Percentiles rank a stretch among this genome's conserved stretches.
These are phyloP conservation scores for Pemphigus obesinymphae DNA, from an alignment of 1,140 invertebrate species.

Conservation along the genomic window DNA sequence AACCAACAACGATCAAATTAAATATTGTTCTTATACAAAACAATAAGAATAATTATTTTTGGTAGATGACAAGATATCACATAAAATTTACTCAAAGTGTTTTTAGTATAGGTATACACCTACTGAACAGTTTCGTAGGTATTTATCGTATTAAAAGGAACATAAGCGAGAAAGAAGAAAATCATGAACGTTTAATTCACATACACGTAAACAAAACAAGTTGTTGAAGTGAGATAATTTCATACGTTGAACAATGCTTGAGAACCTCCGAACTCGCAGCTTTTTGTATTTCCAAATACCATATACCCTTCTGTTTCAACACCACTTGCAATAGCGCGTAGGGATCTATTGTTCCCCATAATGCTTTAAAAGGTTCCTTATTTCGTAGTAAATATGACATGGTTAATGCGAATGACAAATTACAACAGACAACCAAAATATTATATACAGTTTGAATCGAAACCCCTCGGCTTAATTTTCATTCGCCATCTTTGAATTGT, in stretches of 20 bases:
- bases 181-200: not conserved
- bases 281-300: not conserved
- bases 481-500: too few species aligned
- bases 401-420: not conserved
- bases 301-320: not conserved
- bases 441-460: not conserved
- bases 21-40: not conserved
- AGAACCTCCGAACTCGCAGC: not conserved
- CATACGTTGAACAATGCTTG: not conserved
- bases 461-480: too few species aligned
- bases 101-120: not conserved
- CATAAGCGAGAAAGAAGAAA: not conserved
- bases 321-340: not conserved
- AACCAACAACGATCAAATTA: too few species aligned
- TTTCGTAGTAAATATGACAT: not conserved
- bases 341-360: not conserved
- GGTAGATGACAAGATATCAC: not conserved
- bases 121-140: not conserved
- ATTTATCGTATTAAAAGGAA: not conserved
- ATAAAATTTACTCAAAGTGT: not conserved
- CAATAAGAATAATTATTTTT: not conserved
- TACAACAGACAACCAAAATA: too few species aligned
- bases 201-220: not conserved
- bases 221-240: conserved; percentile 14
- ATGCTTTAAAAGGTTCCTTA: not conserved